Percentiles rank a stretch among this genome's conserved stretches.
Evolutionary conservation across 2,113 vertebrate species (phyloP).

Genomic region (Ptyas mucosa): DNA sequence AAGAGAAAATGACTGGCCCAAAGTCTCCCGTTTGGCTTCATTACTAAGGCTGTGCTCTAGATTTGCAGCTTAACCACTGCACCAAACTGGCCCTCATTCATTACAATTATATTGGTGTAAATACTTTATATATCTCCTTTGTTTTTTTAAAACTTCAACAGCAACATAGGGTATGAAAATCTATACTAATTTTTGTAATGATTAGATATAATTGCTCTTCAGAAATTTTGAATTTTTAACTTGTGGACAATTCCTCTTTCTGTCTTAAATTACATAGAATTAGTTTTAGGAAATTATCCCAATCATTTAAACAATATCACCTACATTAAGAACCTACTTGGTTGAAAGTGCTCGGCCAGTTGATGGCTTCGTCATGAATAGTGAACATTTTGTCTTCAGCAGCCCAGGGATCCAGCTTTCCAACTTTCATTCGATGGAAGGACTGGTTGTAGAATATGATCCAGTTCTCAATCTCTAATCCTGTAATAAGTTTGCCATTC

Average conservation of each 20-base stretch:
- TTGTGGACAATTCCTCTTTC: background rate
- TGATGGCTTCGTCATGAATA: background rate
- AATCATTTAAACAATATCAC: background rate
- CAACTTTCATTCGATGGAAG: background rate
- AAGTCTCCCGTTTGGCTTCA: too few species aligned
- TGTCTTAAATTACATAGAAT: background rate
- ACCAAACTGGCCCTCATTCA: background rate
- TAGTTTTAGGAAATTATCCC: background rate
- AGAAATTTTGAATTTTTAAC: background rate
- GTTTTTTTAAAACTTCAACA: background rate
- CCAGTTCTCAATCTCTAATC: background rate
- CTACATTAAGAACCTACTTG: background rate
- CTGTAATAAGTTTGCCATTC: background rate
- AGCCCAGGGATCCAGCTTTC: background rate
- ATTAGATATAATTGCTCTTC: background rate
- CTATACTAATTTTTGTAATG: background rate
- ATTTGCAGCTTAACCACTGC: background rate
- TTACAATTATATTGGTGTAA: background rate
- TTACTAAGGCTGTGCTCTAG: background rate
- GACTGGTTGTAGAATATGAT: background rate
- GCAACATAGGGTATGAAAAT: background rate
- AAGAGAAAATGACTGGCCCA: too few species aligned
- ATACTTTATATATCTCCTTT: background rate
- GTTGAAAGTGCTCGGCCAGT: background rate
- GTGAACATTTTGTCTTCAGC: background rate